Percentiles rank a stretch among this genome's conserved stretches.
Evolutionary conservation across 92 coral and sea anemone genomes (phyloP).

Genomic region (Isaurus tuberculatus): DNA sequence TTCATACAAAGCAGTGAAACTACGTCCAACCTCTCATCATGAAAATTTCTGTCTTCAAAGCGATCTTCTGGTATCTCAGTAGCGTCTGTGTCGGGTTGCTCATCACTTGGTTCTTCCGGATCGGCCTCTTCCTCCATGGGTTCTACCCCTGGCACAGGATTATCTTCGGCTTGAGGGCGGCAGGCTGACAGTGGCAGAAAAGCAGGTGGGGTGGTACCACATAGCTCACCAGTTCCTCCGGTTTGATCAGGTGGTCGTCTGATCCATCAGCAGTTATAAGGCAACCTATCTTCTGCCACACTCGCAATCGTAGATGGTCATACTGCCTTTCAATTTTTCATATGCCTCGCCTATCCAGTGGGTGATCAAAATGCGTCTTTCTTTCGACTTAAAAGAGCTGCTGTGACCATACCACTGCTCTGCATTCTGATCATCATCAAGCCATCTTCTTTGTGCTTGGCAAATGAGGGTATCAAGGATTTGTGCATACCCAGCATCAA

Average conservation of each 20-base stretch:
- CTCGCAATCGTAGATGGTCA: slow-evolving; percentile 41
- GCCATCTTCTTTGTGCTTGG: neutral
- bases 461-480: slow-evolving; percentile 1
- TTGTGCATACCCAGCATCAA: slow-evolving; percentile 16
- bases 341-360: slow-evolving; percentile 28
- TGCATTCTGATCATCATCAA: neutral
- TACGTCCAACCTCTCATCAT: neutral
- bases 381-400: neutral
- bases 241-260: slow-evolving; percentile 37
- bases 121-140: too few species aligned
- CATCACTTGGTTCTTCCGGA: too few species aligned
- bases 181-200: too few species aligned
- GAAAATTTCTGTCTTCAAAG: slow-evolving; percentile 6
- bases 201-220: slow-evolving; percentile 33
- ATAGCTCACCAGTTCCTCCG: slow-evolving; percentile 36
- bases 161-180: too few species aligned
- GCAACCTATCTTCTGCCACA: neutral
- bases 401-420: neutral
- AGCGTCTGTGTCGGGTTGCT: slow-evolving; percentile 1
- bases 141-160: too few species aligned
- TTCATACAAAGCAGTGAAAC: neutral
- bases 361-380: slow-evolving; percentile 6
- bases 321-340: slow-evolving; percentile 33
- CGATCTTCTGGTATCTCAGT: neutral
- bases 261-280: slow-evolving; percentile 26